Evolutionary conservation across 1,140 invertebrate species (phyloP), one percentile per base, ranked within the genome.

Genomic region (Potamilus streckersoni): DNA sequence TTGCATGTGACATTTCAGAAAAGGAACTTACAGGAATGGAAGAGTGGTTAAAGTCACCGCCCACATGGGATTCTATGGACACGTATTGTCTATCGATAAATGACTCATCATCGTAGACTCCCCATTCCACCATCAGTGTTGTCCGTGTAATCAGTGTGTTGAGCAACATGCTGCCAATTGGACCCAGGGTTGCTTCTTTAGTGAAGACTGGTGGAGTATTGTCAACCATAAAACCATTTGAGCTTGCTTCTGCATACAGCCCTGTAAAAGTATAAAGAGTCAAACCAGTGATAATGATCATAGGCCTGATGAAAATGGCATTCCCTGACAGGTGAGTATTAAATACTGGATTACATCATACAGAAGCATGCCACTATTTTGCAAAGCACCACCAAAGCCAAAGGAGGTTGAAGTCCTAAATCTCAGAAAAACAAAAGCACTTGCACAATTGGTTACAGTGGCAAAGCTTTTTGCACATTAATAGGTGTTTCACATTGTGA

Each of bases 211-310:
- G 82, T 2, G 76, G 27, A n/a, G 73, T 76, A 6, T 31, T 64
- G 58, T 83, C 82, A 55, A 84, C 68, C 0, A 75, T 69, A 31
- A 84, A 79, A 19, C 82, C 81, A 78, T 80, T 79, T 2, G 82
- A 84, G 5, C 69, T 59, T n/a, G 55, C 56, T 55, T 74, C 72
- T 19, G 19, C 23, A 68, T 56, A 73, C 31, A 55, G 66, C 27
- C 62, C 72, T 79, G 60, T 72, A 49, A 15, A 64, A 20, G n/a
- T n/a, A n/a, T 38, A 38, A 3, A 38, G 2, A 38, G 31, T 38
- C 31, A 38, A 38, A 38, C 31, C 31, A 38, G 6, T 38, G 31
- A 38, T 38, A 38, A 38, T 2, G 6, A 38, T 38, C 31, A 38
- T 6, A 38, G 31, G 6, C 2, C 31, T 38, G 31, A 38, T 38